These are phyloP conservation scores for Apotomis turbidana DNA, from an alignment of 2,888 invertebrate genomes.

Conservation along the genomic window DNA sequence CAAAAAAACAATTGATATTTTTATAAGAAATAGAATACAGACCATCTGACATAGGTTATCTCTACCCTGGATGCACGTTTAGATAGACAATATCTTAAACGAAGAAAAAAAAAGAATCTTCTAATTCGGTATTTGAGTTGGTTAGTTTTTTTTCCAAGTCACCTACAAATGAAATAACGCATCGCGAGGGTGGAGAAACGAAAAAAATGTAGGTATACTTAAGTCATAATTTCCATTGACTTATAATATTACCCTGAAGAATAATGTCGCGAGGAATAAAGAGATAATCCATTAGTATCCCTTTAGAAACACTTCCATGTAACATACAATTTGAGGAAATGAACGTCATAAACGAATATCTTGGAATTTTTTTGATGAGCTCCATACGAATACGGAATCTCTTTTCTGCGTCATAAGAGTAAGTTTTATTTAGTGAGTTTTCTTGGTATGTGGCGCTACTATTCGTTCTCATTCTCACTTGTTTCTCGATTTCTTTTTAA, in stretches of 20 bases:
- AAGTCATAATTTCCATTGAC: not conserved
- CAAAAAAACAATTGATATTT: no score
- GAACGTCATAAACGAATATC: constrained; percentile 36
- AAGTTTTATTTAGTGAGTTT: not conserved
- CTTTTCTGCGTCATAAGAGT: not conserved
- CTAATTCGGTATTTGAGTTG: no score
- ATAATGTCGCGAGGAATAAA: constrained; percentile 26
- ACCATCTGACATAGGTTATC: no score
- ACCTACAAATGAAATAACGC: no score
- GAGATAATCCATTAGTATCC: constrained; percentile 39
- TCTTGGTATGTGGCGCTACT: constrained; percentile 4
- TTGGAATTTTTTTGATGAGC: constrained; percentile 10
- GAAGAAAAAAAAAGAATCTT: no score
- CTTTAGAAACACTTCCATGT: constrained; percentile 37
- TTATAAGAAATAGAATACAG: no score
- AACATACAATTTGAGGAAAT: constrained; percentile 40
- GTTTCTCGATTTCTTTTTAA: not conserved
- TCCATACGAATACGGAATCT: constrained; percentile 1
- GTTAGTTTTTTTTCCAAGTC: no score
- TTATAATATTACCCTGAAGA: constrained; percentile 8
- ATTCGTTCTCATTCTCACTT: constrained; percentile 5
- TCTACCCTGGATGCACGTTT: no score
- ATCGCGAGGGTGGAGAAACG: no score
- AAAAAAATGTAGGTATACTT: no score
- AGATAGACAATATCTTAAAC: no score